Evolutionary conservation across 2,113 vertebrate genomes (phyloP), one percentile per base, ranked within the genome.

Genomic region (Dinomys branickii): DNA sequence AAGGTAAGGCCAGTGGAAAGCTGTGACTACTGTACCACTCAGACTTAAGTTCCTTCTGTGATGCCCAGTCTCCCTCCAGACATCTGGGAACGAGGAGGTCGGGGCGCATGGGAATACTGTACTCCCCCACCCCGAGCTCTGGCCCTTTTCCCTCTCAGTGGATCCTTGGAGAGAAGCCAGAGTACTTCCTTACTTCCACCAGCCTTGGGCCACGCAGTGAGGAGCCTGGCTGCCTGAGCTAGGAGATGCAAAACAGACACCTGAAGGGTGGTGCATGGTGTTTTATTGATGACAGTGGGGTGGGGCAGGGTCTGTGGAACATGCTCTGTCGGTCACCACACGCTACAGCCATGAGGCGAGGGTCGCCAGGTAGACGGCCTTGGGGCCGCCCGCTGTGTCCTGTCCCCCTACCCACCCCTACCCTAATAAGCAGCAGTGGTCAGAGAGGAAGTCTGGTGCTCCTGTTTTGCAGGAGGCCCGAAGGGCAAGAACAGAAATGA

Each of bases 241-340:
- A 9, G 67, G 58, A 89, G 30, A 97, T 73, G 73, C 0, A 94
- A 54, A 85, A 94, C 59, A 94, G 50, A 94, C 97, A 85, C 56
- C 50, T 0, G 13, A 67, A 12, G 59, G 96, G 75, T 78, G 90
- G 88, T 95, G 96, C 83, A 41, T 96, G 96, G 78, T 96, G 92
- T 97, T 98, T 98, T 98, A 98, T 98, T 98, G 94, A 97, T 92
- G 97, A 96, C 96, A 84, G 83, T 94, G 94, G 94, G 61, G 50
- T 91, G 94, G 92, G 91, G 38, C 85, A 86, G 78, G 95, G 80
- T 92, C 96, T 90, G 10, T 95, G 95, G 94, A 97, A 80, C 97
- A 97, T 97, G 98, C 96, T 95, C 98, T 98, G 96, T 80, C 96
- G 96, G 80, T 94, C 96, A 96, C 78, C 96, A 96, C 78, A 97